phyloP scores from a whole-genome alignment of 2,797 vertebrate species.

The Neoniphon sammara region DNA sequence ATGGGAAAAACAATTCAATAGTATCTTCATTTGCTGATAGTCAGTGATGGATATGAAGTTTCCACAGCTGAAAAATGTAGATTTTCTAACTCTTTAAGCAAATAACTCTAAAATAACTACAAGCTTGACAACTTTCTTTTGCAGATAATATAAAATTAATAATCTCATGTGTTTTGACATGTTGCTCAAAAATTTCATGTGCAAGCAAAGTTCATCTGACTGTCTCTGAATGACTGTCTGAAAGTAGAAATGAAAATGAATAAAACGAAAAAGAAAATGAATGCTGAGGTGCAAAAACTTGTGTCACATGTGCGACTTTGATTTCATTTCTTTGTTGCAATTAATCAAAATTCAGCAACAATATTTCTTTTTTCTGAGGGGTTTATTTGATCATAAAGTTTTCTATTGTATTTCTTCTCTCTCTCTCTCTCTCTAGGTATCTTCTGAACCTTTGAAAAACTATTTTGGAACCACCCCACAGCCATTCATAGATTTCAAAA shows the following conservation, averaged over 20 bases:
- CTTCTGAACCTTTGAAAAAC: constrained; percentile 48
- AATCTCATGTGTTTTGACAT: not conserved
- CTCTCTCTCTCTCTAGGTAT: not conserved
- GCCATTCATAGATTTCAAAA: constrained; percentile 79
- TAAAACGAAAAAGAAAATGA: not conserved
- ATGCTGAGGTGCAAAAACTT: not conserved
- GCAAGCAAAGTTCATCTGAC: not conserved
- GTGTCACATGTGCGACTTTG: not conserved
- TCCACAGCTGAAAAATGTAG: no score
- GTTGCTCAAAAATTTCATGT: no score
- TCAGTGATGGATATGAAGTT: no score
- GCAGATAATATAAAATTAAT: not conserved
- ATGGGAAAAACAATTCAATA: no score
- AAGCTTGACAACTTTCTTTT: not conserved
- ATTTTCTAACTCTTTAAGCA: not conserved
- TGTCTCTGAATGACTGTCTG: no score
- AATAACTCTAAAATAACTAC: no score
- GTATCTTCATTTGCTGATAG: no score
- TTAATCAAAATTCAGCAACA: constrained; percentile 8
- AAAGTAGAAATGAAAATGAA: not conserved
- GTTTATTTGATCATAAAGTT: not conserved
- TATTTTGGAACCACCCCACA: constrained; percentile 70
- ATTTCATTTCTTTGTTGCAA: constrained; percentile 18
- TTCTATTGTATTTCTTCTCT: constrained; percentile 27
- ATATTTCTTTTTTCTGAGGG: constrained; percentile 22